Base-by-base conservation (phyloP, 2,797 vertebrate species). In the Rhinophrynus dorsalis region DNA sequence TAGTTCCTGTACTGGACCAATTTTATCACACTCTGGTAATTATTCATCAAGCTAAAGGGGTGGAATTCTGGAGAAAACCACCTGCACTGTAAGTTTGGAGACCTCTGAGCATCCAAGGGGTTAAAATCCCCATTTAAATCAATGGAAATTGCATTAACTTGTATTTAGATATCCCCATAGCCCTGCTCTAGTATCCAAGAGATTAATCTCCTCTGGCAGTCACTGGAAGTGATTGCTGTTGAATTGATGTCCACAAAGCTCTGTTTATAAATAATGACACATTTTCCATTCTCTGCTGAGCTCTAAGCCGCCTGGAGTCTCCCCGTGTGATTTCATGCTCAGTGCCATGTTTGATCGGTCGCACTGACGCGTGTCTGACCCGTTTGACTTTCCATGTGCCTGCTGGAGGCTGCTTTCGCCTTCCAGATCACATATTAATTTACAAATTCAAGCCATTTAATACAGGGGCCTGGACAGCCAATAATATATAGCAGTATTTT, bases 391-490 rank as follows among this genome's bases (percentile, higher is more conserved):
- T 68, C 66, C 55, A 40, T 24, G 26, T 23, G 33, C 20, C 26
- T n/a, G 57, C 67, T 54, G 24, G 57, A 15, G 57, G 47, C 56
- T 42, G n/a, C 20, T 18, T 33, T 59, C 37, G 7, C 24, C 24
- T 30, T 18, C 32, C 67, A 30, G 54, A 48, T 52, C 35, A 38
- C 26, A 51, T 37, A 68, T 68, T 61, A 61, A 68, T 18, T 60
- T 61, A 29, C 27, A 29, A 38, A 32, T 52, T 30, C n/a, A 6
- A 29, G 54, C 54, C 8, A 18, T 26, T 57, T 48, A 24, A 18
- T 67, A n/a, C 29, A 13, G 17, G 32, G 54, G n/a, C 66, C 24
- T 4, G 55, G 8, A 48, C 32, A 51, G 3, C 6, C 26, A 15
- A 12, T 33, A 17, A 40, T 29, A 51, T 17, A 44, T 13, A 11